These are phyloP conservation scores for Homarus gammarus DNA, from an alignment of 2,888 invertebrate genomes.

Conservation along the genomic window DNA sequence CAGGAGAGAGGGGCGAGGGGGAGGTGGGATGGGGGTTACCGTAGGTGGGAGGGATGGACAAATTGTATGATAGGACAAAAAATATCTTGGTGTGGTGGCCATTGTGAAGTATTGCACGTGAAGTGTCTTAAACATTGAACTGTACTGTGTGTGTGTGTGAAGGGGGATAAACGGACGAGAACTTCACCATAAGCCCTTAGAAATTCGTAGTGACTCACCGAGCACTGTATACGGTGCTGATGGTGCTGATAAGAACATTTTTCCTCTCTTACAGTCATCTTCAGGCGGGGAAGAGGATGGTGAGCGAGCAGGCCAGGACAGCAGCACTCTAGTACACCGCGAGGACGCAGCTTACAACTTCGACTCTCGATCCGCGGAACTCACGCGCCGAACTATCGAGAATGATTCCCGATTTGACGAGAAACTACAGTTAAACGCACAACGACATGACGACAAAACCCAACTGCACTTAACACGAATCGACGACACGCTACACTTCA, in stretches of 20 bases:
- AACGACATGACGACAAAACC: conserved; percentile 20
- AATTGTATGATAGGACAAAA: conserved; percentile 4
- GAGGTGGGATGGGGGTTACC: neutral
- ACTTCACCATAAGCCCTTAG: too few species aligned
- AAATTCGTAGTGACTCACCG: too few species aligned
- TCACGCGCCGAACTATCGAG: conserved; percentile 39
- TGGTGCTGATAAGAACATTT: too few species aligned
- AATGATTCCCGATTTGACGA: conserved; percentile 54
- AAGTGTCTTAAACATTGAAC: too few species aligned
- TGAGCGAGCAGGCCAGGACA: conserved; percentile 3
- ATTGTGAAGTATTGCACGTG: too few species aligned
- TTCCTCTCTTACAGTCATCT: conserved; percentile 21
- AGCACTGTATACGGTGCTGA: too few species aligned
- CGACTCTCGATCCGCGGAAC: conserved; percentile 48
- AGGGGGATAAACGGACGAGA: too few species aligned
- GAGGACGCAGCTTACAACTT: conserved; percentile 19
- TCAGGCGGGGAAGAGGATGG: conserved; percentile 58
- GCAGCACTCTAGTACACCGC: neutral
- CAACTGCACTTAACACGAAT: conserved; percentile 39
- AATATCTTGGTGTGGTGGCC: too few species aligned
- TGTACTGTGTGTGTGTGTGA: too few species aligned
- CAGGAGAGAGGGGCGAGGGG: neutral
- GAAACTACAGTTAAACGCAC: conserved; percentile 32
- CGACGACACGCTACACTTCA: conserved; percentile 49
- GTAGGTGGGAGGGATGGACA: neutral